Percentiles rank a stretch among this genome's conserved stretches.
These are phyloP conservation scores for Myodes glareolus DNA, from an alignment of 2,113 vertebrate species.

Conservation along the genomic window DNA sequence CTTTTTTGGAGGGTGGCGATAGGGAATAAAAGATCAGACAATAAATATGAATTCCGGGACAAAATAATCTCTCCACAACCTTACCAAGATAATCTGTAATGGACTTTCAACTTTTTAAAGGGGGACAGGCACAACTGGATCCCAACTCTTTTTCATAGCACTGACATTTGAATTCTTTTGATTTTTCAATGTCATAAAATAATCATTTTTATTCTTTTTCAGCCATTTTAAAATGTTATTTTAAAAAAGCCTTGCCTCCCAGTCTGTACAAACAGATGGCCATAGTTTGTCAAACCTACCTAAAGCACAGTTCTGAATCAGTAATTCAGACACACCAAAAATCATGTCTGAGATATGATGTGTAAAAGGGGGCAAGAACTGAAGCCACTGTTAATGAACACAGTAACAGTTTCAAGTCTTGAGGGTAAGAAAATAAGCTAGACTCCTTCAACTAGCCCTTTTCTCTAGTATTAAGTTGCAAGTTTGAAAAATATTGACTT, in stretches of 20 bases:
- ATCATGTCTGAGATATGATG: not conserved
- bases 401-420: not conserved
- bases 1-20: not conserved
- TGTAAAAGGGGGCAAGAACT: not conserved
- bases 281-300: not conserved
- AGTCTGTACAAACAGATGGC: not conserved
- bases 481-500: slow-evolving; percentile 49
- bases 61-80: slow-evolving; percentile 36
- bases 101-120: not conserved
- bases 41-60: slow-evolving; percentile 38
- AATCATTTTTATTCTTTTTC: not conserved
- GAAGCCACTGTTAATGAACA: not conserved
- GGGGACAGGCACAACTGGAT: not conserved
- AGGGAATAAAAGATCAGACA: not conserved
- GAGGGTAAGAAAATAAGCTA: not conserved
- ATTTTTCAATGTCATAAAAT: not conserved
- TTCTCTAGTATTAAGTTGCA: slow-evolving; percentile 21
- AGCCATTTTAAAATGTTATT: not conserved
- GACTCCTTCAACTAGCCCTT: not conserved
- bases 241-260: not conserved
- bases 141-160: slow-evolving; percentile 22
- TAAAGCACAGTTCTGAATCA: not conserved
- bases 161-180: not conserved
- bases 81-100: not conserved
- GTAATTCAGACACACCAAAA: not conserved